Evolutionary conservation across 2,888 invertebrate species (phyloP).

Genomic region (Cryptophagus acutangulus): DNA sequence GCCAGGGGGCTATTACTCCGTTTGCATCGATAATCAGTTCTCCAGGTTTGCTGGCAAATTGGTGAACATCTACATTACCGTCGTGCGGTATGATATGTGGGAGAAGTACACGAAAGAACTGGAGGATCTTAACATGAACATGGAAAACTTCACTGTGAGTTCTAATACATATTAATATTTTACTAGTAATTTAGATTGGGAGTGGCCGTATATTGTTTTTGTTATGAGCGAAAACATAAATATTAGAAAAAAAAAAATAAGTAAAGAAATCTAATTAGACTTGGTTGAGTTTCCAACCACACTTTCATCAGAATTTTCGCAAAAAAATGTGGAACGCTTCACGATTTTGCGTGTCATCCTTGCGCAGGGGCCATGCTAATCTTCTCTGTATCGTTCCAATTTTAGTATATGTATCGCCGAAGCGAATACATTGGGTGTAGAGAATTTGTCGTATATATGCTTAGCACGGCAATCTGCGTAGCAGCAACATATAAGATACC

Average conservation of each 20-base stretch:
- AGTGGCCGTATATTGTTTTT: background rate
- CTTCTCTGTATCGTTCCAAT: constrained; percentile 90
- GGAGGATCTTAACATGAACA: constrained; percentile 79
- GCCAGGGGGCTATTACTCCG: constrained; percentile 80
- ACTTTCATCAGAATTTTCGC: too few relatives aligned
- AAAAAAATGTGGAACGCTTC: constrained; percentile 74
- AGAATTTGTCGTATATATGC: too few relatives aligned
- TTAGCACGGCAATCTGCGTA: too few relatives aligned
- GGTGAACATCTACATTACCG: constrained; percentile 84
- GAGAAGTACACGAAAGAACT: constrained; percentile 86
- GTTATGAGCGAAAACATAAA: too few relatives aligned
- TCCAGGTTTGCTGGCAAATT: constrained; percentile 86
- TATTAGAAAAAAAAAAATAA: too few relatives aligned
- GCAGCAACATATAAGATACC: too few relatives aligned
- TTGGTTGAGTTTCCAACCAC: constrained; percentile 4
- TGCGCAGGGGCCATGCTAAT: constrained; percentile 89
- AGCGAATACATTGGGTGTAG: constrained; percentile 66
- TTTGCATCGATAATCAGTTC: constrained; percentile 91
- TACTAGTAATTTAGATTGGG: too few relatives aligned
- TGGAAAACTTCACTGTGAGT: constrained; percentile 84
- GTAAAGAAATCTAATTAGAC: too few relatives aligned
- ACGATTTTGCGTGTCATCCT: constrained; percentile 91
- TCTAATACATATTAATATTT: constrained; percentile 6
- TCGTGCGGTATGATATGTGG: constrained; percentile 91
- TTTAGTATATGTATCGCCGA: constrained; percentile 79